phyloP scores from a whole-genome alignment of 2,888 invertebrate genomes.

The Dryobota labecula region DNA sequence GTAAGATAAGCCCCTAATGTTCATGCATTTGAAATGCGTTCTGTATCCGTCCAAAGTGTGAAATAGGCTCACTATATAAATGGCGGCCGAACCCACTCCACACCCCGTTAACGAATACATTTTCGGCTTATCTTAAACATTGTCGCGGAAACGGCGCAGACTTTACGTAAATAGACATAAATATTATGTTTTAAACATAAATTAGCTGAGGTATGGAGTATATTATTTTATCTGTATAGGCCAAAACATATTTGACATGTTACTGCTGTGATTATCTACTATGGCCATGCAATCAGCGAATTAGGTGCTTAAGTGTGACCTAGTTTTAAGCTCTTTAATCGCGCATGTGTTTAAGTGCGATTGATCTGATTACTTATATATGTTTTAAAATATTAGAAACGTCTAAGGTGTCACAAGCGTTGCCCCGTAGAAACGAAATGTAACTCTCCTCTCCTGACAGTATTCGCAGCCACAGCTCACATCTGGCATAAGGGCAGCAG shows the following conservation, averaged over 20 bases:
- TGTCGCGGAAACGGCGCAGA: slow-evolving; percentile 79
- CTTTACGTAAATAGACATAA: slow-evolving; percentile 79
- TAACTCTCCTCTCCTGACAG: not conserved
- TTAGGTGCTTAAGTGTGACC: slow-evolving; percentile 4
- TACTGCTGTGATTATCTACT: slow-evolving; percentile 27
- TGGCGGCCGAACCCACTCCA: slow-evolving; percentile 67
- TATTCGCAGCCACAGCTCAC: no score
- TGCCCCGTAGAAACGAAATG: not conserved
- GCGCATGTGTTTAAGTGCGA: not conserved
- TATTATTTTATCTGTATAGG: slow-evolving; percentile 50
- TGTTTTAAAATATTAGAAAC: not conserved
- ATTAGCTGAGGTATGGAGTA: slow-evolving; percentile 64
- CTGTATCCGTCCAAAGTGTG: slow-evolving; percentile 48
- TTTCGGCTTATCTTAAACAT: slow-evolving; percentile 78
- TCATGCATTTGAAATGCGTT: slow-evolving; percentile 58
- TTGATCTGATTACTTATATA: not conserved
- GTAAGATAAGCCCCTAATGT: slow-evolving; percentile 37
- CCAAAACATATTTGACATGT: slow-evolving; percentile 45
- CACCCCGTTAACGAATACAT: slow-evolving; percentile 73
- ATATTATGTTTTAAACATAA: slow-evolving; percentile 77
- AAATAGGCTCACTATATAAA: slow-evolving; percentile 57
- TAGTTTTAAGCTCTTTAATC: not conserved
- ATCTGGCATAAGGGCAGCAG: no score
- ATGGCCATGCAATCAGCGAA: not conserved
- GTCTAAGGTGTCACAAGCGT: not conserved